Percentiles rank a stretch among this genome's conserved stretches.
These are phyloP conservation scores for Lomographa bimaculata DNA, from an alignment of 2,888 invertebrate genomes.

Conservation along the genomic window DNA sequence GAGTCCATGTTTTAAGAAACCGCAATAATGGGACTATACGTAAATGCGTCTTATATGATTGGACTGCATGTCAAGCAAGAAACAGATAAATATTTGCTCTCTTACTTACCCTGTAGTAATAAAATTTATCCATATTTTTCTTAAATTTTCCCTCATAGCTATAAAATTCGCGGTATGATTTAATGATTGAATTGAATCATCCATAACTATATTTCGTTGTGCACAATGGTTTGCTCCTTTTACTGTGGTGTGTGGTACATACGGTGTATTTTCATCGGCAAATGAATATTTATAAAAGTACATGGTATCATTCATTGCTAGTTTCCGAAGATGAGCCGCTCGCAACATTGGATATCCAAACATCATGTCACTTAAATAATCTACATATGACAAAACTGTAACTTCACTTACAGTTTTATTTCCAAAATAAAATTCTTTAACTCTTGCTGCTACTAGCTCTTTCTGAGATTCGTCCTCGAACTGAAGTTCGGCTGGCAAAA, in stretches of 20 bases:
- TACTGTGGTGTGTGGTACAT: constrained; percentile 2
- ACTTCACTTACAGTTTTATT: constrained; percentile 4
- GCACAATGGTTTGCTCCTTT: constrained; percentile 5
- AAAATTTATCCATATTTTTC: background rate
- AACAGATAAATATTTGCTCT: too few species aligned
- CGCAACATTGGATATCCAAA: background rate
- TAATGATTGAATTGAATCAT: too few species aligned
- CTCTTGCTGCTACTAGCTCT: constrained; percentile 7
- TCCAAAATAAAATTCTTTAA: constrained; percentile 18
- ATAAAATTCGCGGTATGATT: too few species aligned
- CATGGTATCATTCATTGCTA: constrained; percentile 1
- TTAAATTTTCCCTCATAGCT: background rate
- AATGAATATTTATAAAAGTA: constrained; percentile 13
- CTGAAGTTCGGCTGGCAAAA: constrained; percentile 40
- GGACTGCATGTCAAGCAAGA: too few species aligned
- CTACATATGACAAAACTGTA: constrained; percentile 5
- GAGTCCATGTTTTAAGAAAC: too few species aligned
- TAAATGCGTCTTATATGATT: too few species aligned
- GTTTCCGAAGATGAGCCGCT: background rate
- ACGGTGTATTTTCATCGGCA: constrained; percentile 7
- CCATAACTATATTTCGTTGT: background rate
- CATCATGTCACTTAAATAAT: constrained; percentile 4
- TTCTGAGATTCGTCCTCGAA: constrained; percentile 19
- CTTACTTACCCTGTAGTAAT: background rate
- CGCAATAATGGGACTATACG: too few species aligned